Conservation (phyloP, 2,888 invertebrate genomes). For the Catocala sponsa region DNA sequence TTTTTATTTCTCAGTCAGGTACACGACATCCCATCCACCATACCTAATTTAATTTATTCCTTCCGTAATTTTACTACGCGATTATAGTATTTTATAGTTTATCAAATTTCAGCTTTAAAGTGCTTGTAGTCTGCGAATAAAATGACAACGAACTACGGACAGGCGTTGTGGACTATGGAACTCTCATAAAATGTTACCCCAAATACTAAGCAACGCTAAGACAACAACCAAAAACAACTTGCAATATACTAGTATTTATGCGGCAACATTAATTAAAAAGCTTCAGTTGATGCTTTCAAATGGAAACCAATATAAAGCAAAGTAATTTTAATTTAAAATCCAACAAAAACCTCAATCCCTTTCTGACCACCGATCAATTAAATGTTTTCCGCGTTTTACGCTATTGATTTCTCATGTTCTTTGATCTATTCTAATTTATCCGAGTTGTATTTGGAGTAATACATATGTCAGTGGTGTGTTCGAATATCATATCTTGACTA, state of each 20-base stretch:
- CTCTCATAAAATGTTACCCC: too few species aligned
- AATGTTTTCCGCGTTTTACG: conserved; percentile 75
- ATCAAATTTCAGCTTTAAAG: too few species aligned
- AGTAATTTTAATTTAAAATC: conserved; percentile 79
- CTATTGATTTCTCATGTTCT: conserved; percentile 73
- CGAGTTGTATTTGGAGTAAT: conserved; percentile 28
- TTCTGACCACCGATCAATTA: conserved; percentile 73
- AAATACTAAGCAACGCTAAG: neutral
- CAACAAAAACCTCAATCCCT: conserved; percentile 76
- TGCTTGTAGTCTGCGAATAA: too few species aligned
- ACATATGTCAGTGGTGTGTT: neutral
- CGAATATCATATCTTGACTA: too few species aligned
- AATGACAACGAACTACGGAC: too few species aligned
- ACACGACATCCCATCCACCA: too few species aligned
- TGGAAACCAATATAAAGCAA: conserved; percentile 56
- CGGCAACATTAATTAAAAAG: conserved; percentile 50
- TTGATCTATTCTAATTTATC: conserved; percentile 74
- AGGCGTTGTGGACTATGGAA: too few species aligned
- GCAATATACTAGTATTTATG: conserved; percentile 23
- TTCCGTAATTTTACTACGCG: too few species aligned
- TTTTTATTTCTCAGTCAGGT: too few species aligned
- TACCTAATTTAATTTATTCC: too few species aligned
- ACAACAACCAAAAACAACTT: conserved; percentile 11
- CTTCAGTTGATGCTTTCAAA: conserved; percentile 43
- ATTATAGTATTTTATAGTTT: too few species aligned